These are phyloP conservation scores for Andrena minutula DNA, from an alignment of 2,888 invertebrate species.

Conservation along the genomic window DNA sequence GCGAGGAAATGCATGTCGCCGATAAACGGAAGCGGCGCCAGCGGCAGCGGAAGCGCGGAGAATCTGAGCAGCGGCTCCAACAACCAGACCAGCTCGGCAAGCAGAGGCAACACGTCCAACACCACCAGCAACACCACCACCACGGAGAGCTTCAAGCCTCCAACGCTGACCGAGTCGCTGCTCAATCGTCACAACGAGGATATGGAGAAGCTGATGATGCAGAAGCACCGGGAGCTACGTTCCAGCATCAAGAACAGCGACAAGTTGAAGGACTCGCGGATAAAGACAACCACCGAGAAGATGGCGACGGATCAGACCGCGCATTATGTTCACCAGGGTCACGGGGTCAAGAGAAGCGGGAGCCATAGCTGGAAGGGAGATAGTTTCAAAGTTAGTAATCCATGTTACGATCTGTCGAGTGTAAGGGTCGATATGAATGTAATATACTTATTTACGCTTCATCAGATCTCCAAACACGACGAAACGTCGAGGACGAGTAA, in stretches of 20 bases:
- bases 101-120: slow-evolving; percentile 85
- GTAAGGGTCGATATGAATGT: not conserved
- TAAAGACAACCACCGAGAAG: slow-evolving; percentile 84
- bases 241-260: slow-evolving; percentile 85
- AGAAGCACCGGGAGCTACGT: slow-evolving; percentile 89
- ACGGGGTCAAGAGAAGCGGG: slow-evolving; percentile 88
- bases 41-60: slow-evolving; percentile 88
- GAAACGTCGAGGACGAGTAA: slow-evolving; percentile 64
- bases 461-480: slow-evolving; percentile 75
- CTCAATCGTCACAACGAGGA: slow-evolving; percentile 90
- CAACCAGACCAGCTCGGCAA: slow-evolving; percentile 86
- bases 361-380: slow-evolving; percentile 88
- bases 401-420: not conserved
- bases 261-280: slow-evolving; percentile 86
- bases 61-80: slow-evolving; percentile 88
- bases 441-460: not conserved
- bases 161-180: slow-evolving; percentile 88
- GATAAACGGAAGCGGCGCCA: slow-evolving; percentile 87
- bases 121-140: slow-evolving; percentile 81
- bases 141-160: slow-evolving; percentile 84
- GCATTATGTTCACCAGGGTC: slow-evolving; percentile 80
- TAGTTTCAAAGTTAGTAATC: slow-evolving; percentile 80
- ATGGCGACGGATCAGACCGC: slow-evolving; percentile 79
- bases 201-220: slow-evolving; percentile 93
- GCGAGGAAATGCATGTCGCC: slow-evolving; percentile 85